These are phyloP conservation scores for Noctua comes DNA, from an alignment of 2,888 invertebrate species.

Conservation along the genomic window DNA sequence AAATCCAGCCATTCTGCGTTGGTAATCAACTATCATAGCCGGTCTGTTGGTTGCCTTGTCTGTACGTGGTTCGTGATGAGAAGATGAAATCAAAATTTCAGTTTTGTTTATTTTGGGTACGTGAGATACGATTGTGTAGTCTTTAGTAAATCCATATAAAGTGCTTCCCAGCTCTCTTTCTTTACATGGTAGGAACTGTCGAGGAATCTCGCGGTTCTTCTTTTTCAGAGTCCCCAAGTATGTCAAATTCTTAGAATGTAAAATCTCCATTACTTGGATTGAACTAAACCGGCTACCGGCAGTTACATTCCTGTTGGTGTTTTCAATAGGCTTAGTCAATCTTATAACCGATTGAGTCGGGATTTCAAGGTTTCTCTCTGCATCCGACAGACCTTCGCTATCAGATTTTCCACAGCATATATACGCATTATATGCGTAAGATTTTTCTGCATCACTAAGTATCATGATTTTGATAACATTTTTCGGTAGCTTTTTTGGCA, in stretches of 20 bases:
- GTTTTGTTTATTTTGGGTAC: conserved; percentile 20
- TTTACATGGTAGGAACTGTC: conserved; percentile 15
- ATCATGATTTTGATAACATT: conserved; percentile 15
- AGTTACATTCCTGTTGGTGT: conserved; percentile 29
- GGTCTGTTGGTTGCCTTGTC: conserved; percentile 12
- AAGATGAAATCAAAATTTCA: conserved; percentile 24
- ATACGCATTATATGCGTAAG: conserved; percentile 24
- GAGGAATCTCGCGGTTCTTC: conserved; percentile 12
- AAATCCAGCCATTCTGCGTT: conserved; percentile 2
- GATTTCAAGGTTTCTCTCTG: conserved; percentile 12
- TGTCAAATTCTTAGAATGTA: conserved; percentile 18
- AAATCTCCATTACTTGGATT: conserved; percentile 16
- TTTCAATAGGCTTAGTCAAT: conserved; percentile 29
- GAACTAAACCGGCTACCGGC: conserved; percentile 18
- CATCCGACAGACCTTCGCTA: neutral
- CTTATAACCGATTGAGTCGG: conserved; percentile 20
- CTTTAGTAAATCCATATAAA: conserved; percentile 26
- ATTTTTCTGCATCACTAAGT: conserved; percentile 21
- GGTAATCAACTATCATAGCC: conserved; percentile 10
- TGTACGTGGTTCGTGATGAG: conserved; percentile 20
- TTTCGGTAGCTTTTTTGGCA: neutral
- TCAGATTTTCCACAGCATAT: conserved; percentile 6
- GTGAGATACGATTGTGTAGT: conserved; percentile 21
- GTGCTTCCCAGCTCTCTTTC: conserved; percentile 11
- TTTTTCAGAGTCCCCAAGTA: conserved; percentile 19